Evolutionary conservation across 2,888 invertebrate genomes (phyloP).

Genomic region (Coremacera marginata): DNA sequence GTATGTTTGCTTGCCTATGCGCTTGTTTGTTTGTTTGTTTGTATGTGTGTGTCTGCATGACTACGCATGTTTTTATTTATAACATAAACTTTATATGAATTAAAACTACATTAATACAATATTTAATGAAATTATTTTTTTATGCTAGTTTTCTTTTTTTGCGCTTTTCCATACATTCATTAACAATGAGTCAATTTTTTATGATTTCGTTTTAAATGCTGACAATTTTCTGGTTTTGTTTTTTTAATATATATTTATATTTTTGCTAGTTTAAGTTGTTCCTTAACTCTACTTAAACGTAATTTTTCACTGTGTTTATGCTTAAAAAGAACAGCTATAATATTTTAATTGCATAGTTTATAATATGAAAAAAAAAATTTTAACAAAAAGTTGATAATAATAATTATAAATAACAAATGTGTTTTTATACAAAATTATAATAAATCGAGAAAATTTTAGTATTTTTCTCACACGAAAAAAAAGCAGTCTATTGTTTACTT

Average conservation of each 20-base stretch:
- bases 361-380: too few relatives aligned
- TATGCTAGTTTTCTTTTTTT: not conserved
- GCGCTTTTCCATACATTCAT: not conserved
- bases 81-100: slow-evolving; percentile 1
- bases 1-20: slow-evolving; percentile 6
- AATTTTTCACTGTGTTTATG: not conserved
- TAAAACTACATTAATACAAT: slow-evolving; percentile 13
- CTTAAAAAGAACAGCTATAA: too few relatives aligned
- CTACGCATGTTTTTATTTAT: not conserved
- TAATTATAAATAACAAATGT: too few relatives aligned
- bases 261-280: not conserved
- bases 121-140: not conserved
- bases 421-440: too few relatives aligned
- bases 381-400: too few relatives aligned
- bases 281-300: not conserved
- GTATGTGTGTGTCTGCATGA: not conserved
- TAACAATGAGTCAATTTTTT: not conserved
- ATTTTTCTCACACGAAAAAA: too few relatives aligned
- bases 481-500: too few relatives aligned
- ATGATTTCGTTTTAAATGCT: not conserved
- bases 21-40: slow-evolving; percentile 18
- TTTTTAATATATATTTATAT: not conserved
- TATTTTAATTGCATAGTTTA: too few relatives aligned
- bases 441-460: too few relatives aligned
- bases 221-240: not conserved